A percentile compares a stretch with the other conserved stretches of the same genome.
Conservation (phyloP, 2,797 vertebrate genomes). For the Phalloptychus januarius region DNA sequence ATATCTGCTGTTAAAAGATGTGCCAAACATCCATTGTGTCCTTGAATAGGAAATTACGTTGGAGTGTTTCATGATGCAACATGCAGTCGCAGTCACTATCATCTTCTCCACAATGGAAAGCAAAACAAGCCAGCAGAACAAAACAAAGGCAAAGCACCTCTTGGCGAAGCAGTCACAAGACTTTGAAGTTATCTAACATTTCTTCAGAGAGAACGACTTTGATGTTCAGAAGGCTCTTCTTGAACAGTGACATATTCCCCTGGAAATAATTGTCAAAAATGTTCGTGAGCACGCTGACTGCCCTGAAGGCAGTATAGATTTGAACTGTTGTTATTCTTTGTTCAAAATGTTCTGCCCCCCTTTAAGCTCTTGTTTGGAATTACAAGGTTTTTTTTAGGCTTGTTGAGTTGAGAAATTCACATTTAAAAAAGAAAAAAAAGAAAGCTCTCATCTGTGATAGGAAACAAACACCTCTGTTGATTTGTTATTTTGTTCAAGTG, state of each 20-base stretch:
- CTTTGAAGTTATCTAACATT: conserved; percentile 79
- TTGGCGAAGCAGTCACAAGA: conserved; percentile 69
- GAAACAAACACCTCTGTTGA: neutral
- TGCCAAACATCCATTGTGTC: conserved; percentile 38
- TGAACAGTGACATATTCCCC: conserved; percentile 70
- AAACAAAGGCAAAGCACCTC: conserved; percentile 74
- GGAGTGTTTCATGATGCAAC: conserved; percentile 66
- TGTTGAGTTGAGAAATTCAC: conserved; percentile 5
- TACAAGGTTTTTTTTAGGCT: conserved; percentile 17
- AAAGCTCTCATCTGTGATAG: neutral
- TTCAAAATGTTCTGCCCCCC: conserved; percentile 34
- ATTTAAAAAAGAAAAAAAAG: conserved; percentile 17
- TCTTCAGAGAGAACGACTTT: conserved; percentile 77
- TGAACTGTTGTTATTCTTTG: conserved; percentile 56
- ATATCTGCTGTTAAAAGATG: conserved; percentile 22
- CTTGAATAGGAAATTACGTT: conserved; percentile 49
- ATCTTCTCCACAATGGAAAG: conserved; percentile 47
- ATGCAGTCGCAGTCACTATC: conserved; percentile 53
- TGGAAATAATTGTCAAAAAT: conserved; percentile 74
- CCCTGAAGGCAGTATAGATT: conserved; percentile 58
- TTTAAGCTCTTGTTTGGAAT: conserved; percentile 39
- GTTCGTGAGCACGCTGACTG: conserved; percentile 56
- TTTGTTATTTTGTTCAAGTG: conserved; percentile 5
- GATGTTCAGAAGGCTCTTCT: conserved; percentile 72
- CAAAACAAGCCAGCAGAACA: conserved; percentile 65